These are phyloP conservation scores for Picus viridis DNA, from an alignment of 2,797 vertebrate genomes.

Conservation along the genomic window DNA sequence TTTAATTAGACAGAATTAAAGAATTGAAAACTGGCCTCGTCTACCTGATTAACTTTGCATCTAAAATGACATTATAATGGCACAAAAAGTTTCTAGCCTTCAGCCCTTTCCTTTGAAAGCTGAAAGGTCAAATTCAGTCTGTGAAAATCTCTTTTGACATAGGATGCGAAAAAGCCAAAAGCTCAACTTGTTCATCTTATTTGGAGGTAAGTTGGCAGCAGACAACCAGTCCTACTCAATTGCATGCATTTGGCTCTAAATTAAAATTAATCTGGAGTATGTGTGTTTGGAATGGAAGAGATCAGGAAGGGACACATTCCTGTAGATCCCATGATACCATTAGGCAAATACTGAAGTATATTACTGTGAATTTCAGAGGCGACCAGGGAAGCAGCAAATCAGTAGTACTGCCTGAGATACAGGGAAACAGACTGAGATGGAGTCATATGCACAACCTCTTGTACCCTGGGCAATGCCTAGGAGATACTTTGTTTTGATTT, in stretches of 20 bases:
- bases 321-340: not conserved
- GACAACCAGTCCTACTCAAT: not conserved
- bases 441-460: not conserved
- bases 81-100: not conserved
- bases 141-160: not conserved
- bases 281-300: not conserved
- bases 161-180: not conserved
- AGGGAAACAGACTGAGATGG: not conserved
- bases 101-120: not conserved
- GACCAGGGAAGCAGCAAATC: not conserved
- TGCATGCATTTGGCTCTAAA: not conserved
- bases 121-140: not conserved
- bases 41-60: not conserved
- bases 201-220: not conserved
- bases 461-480: not conserved
- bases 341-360: not conserved
- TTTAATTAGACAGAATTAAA: not conserved
- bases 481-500: not conserved
- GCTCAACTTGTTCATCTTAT: not conserved
- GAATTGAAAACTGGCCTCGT: not conserved
- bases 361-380: not conserved
- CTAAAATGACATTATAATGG: not conserved
- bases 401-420: fast-evolving
- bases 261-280: not conserved
- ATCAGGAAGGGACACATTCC: not conserved